A percentile compares a stretch with the other conserved stretches of the same genome.
These are phyloP conservation scores for Conus ventricosus DNA, from an alignment of 1,140 invertebrate species.

Conservation along the genomic window DNA sequence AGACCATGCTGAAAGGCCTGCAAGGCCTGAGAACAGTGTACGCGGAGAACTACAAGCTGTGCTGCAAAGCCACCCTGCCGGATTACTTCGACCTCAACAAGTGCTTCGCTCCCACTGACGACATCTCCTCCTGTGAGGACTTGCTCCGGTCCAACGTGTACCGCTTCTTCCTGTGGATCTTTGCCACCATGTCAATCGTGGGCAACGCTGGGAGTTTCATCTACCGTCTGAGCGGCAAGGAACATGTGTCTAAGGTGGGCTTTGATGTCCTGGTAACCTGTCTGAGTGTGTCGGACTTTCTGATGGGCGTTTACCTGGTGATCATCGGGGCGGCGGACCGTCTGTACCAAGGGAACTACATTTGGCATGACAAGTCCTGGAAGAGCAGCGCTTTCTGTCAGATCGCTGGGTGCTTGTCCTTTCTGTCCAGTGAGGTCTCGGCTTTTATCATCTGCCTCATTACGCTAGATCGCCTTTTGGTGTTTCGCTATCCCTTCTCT, in stretches of 20 bases:
- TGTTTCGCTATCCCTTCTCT: constrained; percentile 56
- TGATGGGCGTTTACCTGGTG: constrained; percentile 66
- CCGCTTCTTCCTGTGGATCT: constrained; percentile 50
- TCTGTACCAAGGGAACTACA: constrained; percentile 58
- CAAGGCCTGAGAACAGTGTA: constrained; percentile 38
- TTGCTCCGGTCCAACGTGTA: constrained; percentile 44
- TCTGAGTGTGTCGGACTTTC: constrained; percentile 61
- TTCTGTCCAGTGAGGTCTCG: constrained; percentile 59
- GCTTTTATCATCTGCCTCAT: constrained; percentile 60
- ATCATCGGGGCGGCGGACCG: constrained; percentile 63
- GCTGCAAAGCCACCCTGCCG: constrained; percentile 43
- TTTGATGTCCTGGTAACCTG: constrained; percentile 57
- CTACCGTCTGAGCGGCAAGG: constrained; percentile 35
- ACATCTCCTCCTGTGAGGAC: constrained; percentile 56
- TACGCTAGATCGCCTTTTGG: constrained; percentile 59
- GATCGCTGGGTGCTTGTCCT: constrained; percentile 59
- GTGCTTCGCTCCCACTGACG: constrained; percentile 46
- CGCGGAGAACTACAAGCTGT: constrained; percentile 46
- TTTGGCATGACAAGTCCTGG: constrained; percentile 58
- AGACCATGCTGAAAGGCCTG: constrained; percentile 44
- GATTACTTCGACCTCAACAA: constrained; percentile 37
- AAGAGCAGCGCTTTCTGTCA: constrained; percentile 54
- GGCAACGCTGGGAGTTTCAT: constrained; percentile 55
- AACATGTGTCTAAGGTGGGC: constrained; percentile 47
- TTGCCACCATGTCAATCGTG: constrained; percentile 45